Conservation (phyloP, 1,140 invertebrate genomes). For the Drosophila grimshawi region DNA sequence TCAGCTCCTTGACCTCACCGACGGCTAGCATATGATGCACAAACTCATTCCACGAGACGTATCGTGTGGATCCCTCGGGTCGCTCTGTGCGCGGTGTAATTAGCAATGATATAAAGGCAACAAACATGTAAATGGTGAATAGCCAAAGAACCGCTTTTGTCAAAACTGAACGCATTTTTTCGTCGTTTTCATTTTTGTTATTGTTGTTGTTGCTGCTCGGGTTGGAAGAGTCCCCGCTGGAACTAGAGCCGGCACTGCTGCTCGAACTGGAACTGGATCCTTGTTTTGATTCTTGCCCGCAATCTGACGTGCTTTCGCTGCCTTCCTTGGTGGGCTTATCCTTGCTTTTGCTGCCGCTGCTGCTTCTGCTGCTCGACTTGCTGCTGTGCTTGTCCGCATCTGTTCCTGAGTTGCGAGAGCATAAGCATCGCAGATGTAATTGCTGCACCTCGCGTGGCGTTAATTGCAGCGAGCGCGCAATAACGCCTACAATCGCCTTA, state of each 20-base stretch:
- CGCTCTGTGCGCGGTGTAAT: conserved; percentile 89
- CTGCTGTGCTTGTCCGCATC: conserved; percentile 6
- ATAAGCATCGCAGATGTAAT: conserved; percentile 63
- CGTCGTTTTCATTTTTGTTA: conserved; percentile 87
- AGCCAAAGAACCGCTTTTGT: conserved; percentile 91
- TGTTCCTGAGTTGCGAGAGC: conserved; percentile 19
- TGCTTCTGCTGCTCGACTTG: conserved; percentile 37
- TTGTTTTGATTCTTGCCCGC: conserved; percentile 9
- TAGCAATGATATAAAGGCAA: conserved; percentile 89
- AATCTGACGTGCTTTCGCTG: not conserved
- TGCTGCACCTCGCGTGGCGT: conserved; percentile 60
- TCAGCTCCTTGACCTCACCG: conserved; percentile 95
- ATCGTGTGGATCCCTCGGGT: conserved; percentile 87
- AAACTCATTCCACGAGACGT: conserved; percentile 98
- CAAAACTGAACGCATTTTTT: conserved; percentile 88
- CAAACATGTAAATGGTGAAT: conserved; percentile 89
- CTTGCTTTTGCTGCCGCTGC: not conserved
- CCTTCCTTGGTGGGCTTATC: not conserved
- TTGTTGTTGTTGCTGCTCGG: conserved; percentile 85
- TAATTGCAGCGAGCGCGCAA: conserved; percentile 71
- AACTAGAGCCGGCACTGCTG: conserved; percentile 19
- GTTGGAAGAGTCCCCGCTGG: conserved; percentile 81
- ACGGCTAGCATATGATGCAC: conserved; percentile 95
- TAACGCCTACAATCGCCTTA: conserved; percentile 80
- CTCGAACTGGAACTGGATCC: conserved; percentile 5